Evolutionary conservation across 1,140 invertebrate species (phyloP).

Genomic region (Trigoniulus corallinus): DNA sequence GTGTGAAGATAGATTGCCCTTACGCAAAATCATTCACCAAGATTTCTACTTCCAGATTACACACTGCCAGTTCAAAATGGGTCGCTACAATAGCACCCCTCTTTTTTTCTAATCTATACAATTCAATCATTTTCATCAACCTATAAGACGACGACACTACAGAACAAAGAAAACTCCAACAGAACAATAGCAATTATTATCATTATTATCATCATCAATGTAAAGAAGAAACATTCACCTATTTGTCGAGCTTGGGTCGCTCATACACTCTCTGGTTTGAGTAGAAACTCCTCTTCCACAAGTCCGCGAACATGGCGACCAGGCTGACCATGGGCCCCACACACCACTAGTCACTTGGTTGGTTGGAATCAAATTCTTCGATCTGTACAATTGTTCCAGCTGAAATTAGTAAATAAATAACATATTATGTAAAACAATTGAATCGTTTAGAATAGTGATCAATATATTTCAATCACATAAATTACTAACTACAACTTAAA

Average conservation of each 20-base stretch:
- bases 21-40: too few relatives aligned
- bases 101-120: not conserved
- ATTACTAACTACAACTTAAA: too few relatives aligned
- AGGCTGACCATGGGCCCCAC: constrained; percentile 35
- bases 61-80: not conserved
- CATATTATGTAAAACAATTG: not conserved
- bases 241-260: not conserved
- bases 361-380: not conserved
- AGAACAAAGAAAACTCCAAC: not conserved
- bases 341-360: not conserved
- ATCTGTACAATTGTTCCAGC: not conserved
- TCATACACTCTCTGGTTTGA: constrained; percentile 28
- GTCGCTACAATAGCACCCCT: not conserved
- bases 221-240: not conserved
- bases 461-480: not conserved
- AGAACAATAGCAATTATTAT: not conserved
- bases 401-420: not conserved
- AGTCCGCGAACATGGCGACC: constrained; percentile 30
- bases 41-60: too few relatives aligned
- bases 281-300: constrained; percentile 38
- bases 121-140: not conserved
- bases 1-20: too few relatives aligned
- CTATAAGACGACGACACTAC: not conserved
- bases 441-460: not conserved
- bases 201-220: not conserved